Conservation (phyloP, 2,888 invertebrate genomes). For the Chalcis sispes region DNA sequence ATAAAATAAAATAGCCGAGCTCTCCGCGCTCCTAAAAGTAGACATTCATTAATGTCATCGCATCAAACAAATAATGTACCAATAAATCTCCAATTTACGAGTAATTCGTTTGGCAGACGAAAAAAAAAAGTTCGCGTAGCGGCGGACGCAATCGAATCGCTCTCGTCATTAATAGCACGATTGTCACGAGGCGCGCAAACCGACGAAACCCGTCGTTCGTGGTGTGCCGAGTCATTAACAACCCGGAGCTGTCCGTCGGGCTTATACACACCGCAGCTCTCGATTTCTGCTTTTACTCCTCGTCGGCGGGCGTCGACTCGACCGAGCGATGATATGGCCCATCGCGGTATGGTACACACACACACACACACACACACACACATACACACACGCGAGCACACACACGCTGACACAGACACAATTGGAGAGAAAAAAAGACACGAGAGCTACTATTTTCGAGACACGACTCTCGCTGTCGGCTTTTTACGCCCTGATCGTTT, state of each 20-base stretch:
- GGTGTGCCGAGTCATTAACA: conserved; percentile 1
- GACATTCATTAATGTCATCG: too few relatives aligned
- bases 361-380: not conserved
- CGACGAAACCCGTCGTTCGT: conserved; percentile 46
- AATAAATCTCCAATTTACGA: not conserved
- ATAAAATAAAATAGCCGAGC: too few relatives aligned
- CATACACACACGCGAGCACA: not conserved
- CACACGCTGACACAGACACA: not conserved
- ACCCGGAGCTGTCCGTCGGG: conserved; percentile 44
- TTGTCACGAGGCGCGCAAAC: not conserved
- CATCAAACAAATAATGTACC: too few relatives aligned
- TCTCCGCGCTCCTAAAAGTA: too few relatives aligned
- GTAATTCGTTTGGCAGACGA: conserved; percentile 17
- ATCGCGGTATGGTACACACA: conserved; percentile 30
- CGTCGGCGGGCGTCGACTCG: conserved; percentile 46
- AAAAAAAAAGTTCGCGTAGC: not conserved
- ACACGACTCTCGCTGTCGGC: conserved; percentile 1
- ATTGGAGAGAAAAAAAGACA: not conserved
- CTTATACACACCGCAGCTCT: conserved; percentile 54
- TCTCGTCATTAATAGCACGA: conserved; percentile 18
- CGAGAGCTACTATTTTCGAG: conserved; percentile 42
- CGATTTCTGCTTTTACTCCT: conserved; percentile 58
- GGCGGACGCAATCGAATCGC: not conserved
- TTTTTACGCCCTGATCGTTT: conserved; percentile 53
- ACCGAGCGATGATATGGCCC: conserved; percentile 47